Conservation (phyloP, 2,113 vertebrate genomes). For the Callithrix jacchus region DNA sequence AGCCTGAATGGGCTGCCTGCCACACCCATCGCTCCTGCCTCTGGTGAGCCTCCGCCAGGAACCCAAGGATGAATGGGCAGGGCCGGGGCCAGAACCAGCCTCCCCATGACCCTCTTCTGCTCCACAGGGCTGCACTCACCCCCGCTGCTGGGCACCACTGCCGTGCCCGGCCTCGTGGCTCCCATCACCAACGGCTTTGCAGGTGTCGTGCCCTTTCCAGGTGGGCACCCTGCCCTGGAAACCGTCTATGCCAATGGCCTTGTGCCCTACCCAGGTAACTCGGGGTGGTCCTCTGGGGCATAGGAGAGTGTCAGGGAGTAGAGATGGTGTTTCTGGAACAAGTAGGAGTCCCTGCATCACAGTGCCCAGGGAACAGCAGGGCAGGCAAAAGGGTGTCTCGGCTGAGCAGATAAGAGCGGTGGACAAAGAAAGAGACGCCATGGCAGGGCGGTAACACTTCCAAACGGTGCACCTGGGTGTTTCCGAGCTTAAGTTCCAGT, state of each 20-base stretch:
- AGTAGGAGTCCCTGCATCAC: neutral
- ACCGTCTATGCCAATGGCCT: slow-evolving; percentile 96
- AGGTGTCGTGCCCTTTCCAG: slow-evolving; percentile 94
- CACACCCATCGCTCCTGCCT: slow-evolving; percentile 90
- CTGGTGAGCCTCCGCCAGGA: slow-evolving; percentile 87
- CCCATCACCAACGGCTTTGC: slow-evolving; percentile 96
- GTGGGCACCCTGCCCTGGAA: slow-evolving; percentile 94
- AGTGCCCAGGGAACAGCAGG: neutral
- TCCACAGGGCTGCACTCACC: slow-evolving; percentile 94
- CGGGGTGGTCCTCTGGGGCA: accelerated
- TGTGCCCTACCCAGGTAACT: slow-evolving; percentile 92
- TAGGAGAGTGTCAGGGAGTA: neutral
- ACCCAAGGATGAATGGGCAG: neutral
- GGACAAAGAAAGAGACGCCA: neutral
- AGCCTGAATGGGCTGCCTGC: slow-evolving; percentile 96
- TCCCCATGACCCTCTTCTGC: neutral
- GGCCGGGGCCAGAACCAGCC: neutral
- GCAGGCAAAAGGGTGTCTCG: neutral
- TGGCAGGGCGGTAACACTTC: neutral
- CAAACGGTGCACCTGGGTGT: neutral
- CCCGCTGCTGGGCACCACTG: slow-evolving; percentile 92
- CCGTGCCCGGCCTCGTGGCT: slow-evolving; percentile 93
- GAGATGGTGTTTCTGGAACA: neutral
- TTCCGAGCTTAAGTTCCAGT: neutral
- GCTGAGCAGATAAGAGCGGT: neutral